Percentiles rank a stretch among this genome's conserved stretches.
phyloP scores from a whole-genome alignment of 2,797 vertebrate species.

The Sebastes aleutianus region DNA sequence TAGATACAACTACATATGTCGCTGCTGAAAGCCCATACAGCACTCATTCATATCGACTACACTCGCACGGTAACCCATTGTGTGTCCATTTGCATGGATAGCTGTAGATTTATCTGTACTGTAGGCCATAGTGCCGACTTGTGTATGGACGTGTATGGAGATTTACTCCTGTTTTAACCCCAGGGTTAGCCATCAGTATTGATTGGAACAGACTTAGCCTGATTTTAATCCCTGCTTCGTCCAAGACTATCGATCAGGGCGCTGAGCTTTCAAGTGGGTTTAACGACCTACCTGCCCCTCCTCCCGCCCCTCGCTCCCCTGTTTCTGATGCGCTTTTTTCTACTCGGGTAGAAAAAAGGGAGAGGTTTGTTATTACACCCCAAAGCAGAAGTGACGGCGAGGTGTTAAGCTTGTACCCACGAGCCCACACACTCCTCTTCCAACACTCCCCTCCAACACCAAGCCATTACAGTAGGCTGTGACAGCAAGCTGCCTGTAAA shows the following conservation, averaged over 20 bases:
- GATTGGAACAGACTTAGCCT: constrained; percentile 81
- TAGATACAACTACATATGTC: constrained; percentile 32
- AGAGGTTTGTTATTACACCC: constrained; percentile 58
- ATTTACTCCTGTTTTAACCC: constrained; percentile 83
- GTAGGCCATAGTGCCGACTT: constrained; percentile 65
- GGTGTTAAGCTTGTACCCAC: constrained; percentile 21
- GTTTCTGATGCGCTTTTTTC: constrained; percentile 29
- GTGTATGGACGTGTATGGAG: constrained; percentile 76
- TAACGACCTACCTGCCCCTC: constrained; percentile 75
- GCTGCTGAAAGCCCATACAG: constrained; percentile 28
- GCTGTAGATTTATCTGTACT: constrained; percentile 70
- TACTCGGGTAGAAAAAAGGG: constrained; percentile 33
- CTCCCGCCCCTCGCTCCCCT: constrained; percentile 28
- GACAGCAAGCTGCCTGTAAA: constrained; percentile 61
- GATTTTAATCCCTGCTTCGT: constrained; percentile 80
- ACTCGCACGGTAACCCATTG: constrained; percentile 48
- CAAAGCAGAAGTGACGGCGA: constrained; percentile 56
- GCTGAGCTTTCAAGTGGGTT: constrained; percentile 82
- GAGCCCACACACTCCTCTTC: neutral
- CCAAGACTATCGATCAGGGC: constrained; percentile 77
- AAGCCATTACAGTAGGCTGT: constrained; percentile 44
- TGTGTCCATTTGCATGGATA: constrained; percentile 76
- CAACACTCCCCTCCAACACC: constrained; percentile 2
- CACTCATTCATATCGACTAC: constrained; percentile 58
- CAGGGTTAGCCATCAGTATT: constrained; percentile 82